phyloP scores from a whole-genome alignment of 92 coral and sea anemone genomes.

The Scolanthus callimorphus region DNA sequence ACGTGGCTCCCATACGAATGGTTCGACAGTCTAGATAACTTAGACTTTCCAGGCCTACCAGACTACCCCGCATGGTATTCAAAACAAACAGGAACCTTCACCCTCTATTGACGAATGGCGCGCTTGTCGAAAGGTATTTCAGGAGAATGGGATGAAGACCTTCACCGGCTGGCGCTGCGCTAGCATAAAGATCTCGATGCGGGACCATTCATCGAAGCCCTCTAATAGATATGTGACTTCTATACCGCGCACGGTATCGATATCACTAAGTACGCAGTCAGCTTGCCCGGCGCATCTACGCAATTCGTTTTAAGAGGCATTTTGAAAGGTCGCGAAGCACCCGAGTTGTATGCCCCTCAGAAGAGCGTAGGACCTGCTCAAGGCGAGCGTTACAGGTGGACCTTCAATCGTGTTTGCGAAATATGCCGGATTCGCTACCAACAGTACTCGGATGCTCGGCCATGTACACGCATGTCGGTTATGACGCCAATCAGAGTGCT shows the following conservation, averaged over 20 bases:
- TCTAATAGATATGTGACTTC: background rate
- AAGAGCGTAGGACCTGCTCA: background rate
- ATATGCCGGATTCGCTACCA: background rate
- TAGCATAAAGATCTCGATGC: background rate
- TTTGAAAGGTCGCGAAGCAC: background rate
- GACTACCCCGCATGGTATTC: background rate
- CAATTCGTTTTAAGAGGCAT: background rate
- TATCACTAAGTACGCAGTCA: background rate
- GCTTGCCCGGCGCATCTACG: background rate
- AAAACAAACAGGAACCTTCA: background rate
- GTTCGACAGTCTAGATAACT: too few relatives aligned
- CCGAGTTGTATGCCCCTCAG: background rate
- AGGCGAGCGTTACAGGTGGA: background rate
- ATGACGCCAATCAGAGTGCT: background rate
- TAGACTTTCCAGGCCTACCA: too few relatives aligned
- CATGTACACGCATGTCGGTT: background rate
- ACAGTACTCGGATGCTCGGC: background rate
- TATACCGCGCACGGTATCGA: background rate
- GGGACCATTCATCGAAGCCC: background rate
- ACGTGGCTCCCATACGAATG: too few relatives aligned
- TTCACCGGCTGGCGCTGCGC: background rate
- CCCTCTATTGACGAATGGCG: background rate
- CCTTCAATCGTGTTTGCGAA: background rate
- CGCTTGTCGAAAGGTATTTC: background rate
- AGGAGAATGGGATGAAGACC: background rate